phyloP scores from a whole-genome alignment of 2,113 vertebrate species.

The Ascaphus truei region DNA sequence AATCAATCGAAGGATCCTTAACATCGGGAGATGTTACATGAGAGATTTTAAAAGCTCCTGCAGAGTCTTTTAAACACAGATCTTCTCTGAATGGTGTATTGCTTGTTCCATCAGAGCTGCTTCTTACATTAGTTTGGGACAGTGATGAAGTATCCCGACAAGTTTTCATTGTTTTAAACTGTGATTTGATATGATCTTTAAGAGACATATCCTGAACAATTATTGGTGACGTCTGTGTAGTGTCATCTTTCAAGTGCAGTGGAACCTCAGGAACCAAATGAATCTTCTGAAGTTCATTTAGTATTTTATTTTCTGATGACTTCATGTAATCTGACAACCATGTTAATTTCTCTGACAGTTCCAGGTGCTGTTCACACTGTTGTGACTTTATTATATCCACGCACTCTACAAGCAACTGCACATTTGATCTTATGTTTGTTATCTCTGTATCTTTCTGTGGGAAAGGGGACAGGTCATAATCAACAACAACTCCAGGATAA shows the following conservation, averaged over 20 bases:
- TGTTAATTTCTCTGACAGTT: slow-evolving; percentile 46
- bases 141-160: neutral
- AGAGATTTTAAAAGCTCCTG: too few relatives aligned
- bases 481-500: neutral
- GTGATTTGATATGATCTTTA: accelerated
- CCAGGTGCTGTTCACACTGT: slow-evolving; percentile 52
- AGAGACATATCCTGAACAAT: neutral
- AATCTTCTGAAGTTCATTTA: slow-evolving; percentile 45
- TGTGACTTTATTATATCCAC: slow-evolving; percentile 55
- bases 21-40: neutral
- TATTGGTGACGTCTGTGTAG: slow-evolving; percentile 61
- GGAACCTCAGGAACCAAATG: slow-evolving; percentile 7
- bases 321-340: slow-evolving; percentile 40
- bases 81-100: neutral
- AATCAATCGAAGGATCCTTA: neutral
- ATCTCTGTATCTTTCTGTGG: slow-evolving; percentile 61
- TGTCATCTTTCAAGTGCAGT: slow-evolving; percentile 38
- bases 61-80: neutral
- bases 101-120: neutral
- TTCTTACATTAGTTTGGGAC: neutral
- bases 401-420: slow-evolving; percentile 48
- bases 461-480: slow-evolving; percentile 19
- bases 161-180: neutral
- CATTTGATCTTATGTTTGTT: slow-evolving; percentile 54
- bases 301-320: slow-evolving; percentile 25